A percentile compares a stretch with the other conserved stretches of the same genome.
These are phyloP conservation scores for Hetaerina titia DNA, from an alignment of 2,888 invertebrate genomes.

Conservation along the genomic window DNA sequence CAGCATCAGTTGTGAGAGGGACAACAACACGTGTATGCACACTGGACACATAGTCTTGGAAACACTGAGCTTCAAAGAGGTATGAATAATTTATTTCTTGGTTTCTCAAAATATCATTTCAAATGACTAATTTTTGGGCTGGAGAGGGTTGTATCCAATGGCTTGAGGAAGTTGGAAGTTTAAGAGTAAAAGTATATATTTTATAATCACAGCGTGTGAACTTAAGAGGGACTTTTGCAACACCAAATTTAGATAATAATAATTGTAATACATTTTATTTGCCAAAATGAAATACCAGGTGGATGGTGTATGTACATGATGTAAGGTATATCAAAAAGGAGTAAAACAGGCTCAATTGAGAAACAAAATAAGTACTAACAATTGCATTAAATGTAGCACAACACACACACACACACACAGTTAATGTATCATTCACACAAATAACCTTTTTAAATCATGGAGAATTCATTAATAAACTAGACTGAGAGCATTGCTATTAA, in stretches of 20 bases:
- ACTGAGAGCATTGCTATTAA: not conserved
- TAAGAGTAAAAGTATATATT: not conserved
- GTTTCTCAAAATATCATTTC: not conserved
- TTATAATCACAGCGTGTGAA: too few species aligned
- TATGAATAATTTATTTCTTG: conserved; percentile 74
- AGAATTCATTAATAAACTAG: not conserved
- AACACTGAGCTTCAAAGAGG: conserved; percentile 88
- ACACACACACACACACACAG: not conserved
- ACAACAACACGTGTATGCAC: conserved; percentile 88
- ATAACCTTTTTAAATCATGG: too few species aligned
- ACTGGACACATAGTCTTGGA: conserved; percentile 89
- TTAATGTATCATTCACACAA: too few species aligned
- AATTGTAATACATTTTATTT: not conserved
- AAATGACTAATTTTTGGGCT: not conserved
- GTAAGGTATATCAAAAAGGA: not conserved
- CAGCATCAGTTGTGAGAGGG: conserved; percentile 86
- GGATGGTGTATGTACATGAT: not conserved
- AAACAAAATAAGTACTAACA: not conserved
- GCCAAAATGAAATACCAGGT: not conserved
- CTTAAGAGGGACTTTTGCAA: too few species aligned
- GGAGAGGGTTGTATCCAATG: not conserved
- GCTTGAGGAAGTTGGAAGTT: not conserved
- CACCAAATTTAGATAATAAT: too few species aligned
- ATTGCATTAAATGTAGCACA: not conserved
- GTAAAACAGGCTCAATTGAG: not conserved